These are phyloP conservation scores for Choristoneura fumiferana DNA, from an alignment of 1,140 invertebrate species.

Conservation along the genomic window DNA sequence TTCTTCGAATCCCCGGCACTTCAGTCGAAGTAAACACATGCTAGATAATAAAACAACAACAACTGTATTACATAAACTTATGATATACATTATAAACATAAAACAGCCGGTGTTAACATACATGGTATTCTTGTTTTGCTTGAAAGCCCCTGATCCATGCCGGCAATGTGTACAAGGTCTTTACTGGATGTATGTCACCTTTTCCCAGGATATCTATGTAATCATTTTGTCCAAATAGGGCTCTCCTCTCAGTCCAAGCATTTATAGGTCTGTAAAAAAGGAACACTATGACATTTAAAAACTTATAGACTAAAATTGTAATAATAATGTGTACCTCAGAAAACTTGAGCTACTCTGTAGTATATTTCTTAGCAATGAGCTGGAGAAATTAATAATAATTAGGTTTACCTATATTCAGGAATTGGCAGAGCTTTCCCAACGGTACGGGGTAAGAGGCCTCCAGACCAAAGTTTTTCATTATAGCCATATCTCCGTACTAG, in stretches of 20 bases:
- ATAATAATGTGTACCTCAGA: no score
- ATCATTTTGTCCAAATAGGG: constrained; percentile 96
- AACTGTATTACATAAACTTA: no score
- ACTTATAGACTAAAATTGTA: not conserved
- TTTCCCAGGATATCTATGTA: constrained; percentile 97
- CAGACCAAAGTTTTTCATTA: constrained; percentile 81
- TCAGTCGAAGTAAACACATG: no score
- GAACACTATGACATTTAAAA: constrained; percentile 2
- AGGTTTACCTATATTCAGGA: constrained; percentile 81
- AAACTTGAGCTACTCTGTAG: no score
- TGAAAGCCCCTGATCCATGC: constrained; percentile 90
- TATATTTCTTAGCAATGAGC: no score
- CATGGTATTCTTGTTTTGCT: constrained; percentile 90
- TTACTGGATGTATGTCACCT: constrained; percentile 88
- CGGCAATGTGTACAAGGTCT: constrained; percentile 90
- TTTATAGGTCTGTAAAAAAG: constrained; percentile 81
- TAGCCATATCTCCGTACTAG: constrained; percentile 85
- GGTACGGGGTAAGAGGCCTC: constrained; percentile 84
- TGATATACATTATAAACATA: no score
- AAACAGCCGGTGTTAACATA: no score
- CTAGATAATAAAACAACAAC: no score
- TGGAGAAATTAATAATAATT: not conserved
- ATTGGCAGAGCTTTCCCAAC: constrained; percentile 79
- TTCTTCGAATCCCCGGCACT: no score
- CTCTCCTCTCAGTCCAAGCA: constrained; percentile 86